Conservation (phyloP, 2,797 vertebrate species). For the Sebastes iracundus region DNA sequence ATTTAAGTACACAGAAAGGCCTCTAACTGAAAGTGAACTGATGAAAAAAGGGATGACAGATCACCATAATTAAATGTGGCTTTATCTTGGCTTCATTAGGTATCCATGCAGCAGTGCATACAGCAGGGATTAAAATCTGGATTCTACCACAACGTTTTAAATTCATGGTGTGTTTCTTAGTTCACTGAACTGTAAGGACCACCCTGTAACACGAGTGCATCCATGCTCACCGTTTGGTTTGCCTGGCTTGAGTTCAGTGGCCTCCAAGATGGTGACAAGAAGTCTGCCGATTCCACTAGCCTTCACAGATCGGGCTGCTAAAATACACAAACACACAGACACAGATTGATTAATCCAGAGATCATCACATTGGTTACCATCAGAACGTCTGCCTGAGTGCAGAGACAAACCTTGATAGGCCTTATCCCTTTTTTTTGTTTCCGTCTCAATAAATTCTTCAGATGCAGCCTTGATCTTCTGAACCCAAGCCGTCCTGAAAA, state of each 20-base stretch:
- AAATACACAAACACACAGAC: slow-evolving; percentile 1
- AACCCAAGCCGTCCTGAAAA: slow-evolving; percentile 93
- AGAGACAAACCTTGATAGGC: slow-evolving; percentile 91
- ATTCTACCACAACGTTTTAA: background rate
- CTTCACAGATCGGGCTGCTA: slow-evolving; percentile 90
- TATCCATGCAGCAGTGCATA: background rate
- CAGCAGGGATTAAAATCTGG: background rate
- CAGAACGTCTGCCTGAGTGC: background rate
- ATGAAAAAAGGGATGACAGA: background rate
- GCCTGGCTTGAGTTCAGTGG: slow-evolving; percentile 91
- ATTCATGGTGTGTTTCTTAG: background rate
- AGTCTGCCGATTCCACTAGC: slow-evolving; percentile 92
- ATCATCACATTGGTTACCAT: background rate
- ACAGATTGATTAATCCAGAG: background rate
- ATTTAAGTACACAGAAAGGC: background rate
- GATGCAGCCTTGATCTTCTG: slow-evolving; percentile 97
- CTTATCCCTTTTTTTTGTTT: slow-evolving; percentile 95
- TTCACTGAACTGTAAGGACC: background rate
- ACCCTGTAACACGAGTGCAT: background rate
- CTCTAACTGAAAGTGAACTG: background rate
- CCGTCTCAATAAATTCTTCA: slow-evolving; percentile 93
- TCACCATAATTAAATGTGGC: background rate
- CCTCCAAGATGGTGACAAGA: slow-evolving; percentile 93
- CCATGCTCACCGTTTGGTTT: slow-evolving; percentile 89
- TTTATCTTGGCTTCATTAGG: background rate